Evolutionary conservation across 2,797 vertebrate genomes (phyloP).

Genomic region (Mycteria americana): DNA sequence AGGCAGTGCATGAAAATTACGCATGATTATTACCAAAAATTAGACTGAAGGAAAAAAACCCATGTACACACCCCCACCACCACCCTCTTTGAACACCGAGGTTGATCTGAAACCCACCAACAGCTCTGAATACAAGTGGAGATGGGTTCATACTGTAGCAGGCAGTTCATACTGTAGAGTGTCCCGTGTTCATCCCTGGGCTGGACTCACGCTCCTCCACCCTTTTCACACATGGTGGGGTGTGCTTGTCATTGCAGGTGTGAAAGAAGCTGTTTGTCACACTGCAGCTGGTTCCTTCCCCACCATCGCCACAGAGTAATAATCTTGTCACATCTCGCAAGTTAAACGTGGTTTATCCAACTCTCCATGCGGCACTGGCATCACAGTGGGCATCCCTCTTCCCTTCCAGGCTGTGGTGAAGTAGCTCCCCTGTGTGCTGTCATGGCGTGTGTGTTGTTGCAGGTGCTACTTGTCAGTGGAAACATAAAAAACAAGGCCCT

Average conservation of each 20-base stretch:
- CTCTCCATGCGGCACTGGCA: accelerated
- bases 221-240: neutral
- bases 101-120: neutral
- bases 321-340: neutral
- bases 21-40: neutral
- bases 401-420: neutral
- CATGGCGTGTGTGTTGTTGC: neutral
- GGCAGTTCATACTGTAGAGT: neutral
- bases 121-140: neutral
- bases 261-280: neutral
- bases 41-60: neutral
- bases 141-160: neutral
- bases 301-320: neutral
- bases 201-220: neutral
- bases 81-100: neutral
- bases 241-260: neutral
- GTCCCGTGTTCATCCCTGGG: neutral
- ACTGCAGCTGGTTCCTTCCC: neutral
- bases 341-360: accelerated
- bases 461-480: neutral
- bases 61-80: accelerated
- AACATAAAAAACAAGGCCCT: neutral
- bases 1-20: neutral
- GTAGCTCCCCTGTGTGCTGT: neutral
- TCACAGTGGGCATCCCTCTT: accelerated